Evolutionary conservation across 2,797 vertebrate species (phyloP).

Genomic region (Bryconaethiops microstoma): DNA sequence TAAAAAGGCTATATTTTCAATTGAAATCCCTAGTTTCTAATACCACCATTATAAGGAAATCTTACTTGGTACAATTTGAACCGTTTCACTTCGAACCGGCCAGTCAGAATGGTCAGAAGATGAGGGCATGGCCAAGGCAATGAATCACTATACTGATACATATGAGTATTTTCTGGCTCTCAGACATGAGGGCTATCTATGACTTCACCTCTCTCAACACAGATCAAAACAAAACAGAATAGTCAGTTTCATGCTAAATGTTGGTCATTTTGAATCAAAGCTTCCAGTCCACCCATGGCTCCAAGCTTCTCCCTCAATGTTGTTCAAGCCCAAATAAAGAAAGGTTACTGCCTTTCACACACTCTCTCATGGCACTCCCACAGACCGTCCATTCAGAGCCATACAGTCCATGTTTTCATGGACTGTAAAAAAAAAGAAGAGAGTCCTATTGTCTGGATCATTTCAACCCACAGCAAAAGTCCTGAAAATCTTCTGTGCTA

Average conservation of each 20-base stretch:
- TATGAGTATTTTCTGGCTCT: slow-evolving; percentile 25
- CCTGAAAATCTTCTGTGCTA: neutral
- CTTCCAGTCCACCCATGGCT: neutral
- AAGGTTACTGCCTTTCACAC: slow-evolving; percentile 44
- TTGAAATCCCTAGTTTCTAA: neutral
- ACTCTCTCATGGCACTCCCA: slow-evolving; percentile 30
- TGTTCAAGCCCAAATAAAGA: slow-evolving; percentile 34
- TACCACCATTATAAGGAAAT: neutral
- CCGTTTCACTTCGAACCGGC: too few species aligned
- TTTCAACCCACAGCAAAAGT: neutral
- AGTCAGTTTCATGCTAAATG: slow-evolving; percentile 23
- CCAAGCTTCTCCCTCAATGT: slow-evolving; percentile 18
- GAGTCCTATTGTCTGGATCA: slow-evolving; percentile 17
- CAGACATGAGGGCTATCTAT: neutral
- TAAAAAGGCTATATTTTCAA: neutral
- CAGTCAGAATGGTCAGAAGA: slow-evolving; percentile 11
- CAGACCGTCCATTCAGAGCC: slow-evolving; percentile 49
- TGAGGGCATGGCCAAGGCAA: slow-evolving; percentile 37
- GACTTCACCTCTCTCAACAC: slow-evolving; percentile 31
- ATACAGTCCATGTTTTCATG: too few species aligned
- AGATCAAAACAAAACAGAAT: slow-evolving; percentile 14
- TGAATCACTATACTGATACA: slow-evolving; percentile 44
- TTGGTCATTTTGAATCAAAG: slow-evolving; percentile 12
- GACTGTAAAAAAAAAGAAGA: slow-evolving; percentile 23
- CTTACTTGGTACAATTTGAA: too few species aligned